Evolutionary conservation across 2,113 vertebrate genomes (phyloP), one percentile per base, ranked within the genome.

Genomic region (Meleagris gallopavo): DNA sequence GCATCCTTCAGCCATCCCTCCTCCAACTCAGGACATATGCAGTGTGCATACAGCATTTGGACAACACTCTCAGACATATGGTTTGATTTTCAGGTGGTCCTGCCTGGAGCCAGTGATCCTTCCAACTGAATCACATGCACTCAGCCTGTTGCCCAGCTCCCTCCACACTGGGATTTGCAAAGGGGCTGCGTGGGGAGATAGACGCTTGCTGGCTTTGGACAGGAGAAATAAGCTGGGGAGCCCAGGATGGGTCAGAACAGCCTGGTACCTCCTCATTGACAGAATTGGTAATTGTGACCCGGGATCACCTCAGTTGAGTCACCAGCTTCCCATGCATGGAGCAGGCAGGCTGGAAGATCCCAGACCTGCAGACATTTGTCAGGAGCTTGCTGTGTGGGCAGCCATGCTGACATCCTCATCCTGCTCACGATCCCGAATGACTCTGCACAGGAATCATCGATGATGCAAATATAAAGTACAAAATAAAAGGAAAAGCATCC

Each of bases 211-310:
- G 34, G 34, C 14, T 38, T 15, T 24, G 58, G 58, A 34, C 60
- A 38, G 60, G 34, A 10, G 60, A 25, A 36, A 62, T 38, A 24
- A 25, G 14, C 22, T 38, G 60, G 36, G 34, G 34, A 38, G 34
- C 60, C 22, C 25, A 19, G 55, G 55, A 21, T 54, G 52, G 24
- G 7, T n/a, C 1, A 1, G 46, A 45, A 30, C 27, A 45, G 2
- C 57, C 19, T 13, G 3, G 45, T 34, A 64, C 61, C 16, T 14
- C 61, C 66, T 48, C 25, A 1, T 48, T 30, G 5, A 22, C 21
- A 19, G 58, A 38, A 60, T 19, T 0, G 6, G 9, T 10, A n/a
- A 52, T 54, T 66, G 13, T 2, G 2, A 34, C 50, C 62, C 14
- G 32, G 78, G 65, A 79, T 79, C 40, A 29, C 71, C 46, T 21